Evolutionary conservation across 2,888 invertebrate genomes (phyloP), one percentile per base, ranked within the genome.

Genomic region (Epirrhoe alternata): DNA sequence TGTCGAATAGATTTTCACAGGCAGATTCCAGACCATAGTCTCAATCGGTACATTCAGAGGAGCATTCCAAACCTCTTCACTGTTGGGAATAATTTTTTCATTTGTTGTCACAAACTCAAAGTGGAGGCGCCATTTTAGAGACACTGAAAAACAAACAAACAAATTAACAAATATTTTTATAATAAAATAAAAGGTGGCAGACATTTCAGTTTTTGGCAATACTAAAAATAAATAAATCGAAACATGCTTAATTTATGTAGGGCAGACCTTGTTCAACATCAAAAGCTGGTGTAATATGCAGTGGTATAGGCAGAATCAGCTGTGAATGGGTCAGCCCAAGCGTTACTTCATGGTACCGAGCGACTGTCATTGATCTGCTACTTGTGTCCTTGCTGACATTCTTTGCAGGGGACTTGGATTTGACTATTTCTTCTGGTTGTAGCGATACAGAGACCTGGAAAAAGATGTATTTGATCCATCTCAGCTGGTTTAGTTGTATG

Each of bases 11-110:
- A 99, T 95, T 81, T 97, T 97, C 61, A 99, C 96, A 0, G 99
- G 99, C 61, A 99, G 94, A 90, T 99, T 98, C 99, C 99, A 99
- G 12, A 98, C 97, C 98, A 99, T 99, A 0, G 99, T 99, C 90
- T 99, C 99, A 66, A 99, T 98, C 10, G 97, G 96, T 35, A 99
- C 94, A 72, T 96, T 96, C 1, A 96, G 92, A 0, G 99, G 98
- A 0, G 97, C 98, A 78, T 96, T 96, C 96, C 98, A 98, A 45
- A 94, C 95, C 31, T 94, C 94, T 65, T 94, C 94, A 54, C 85
- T 81, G 5, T 95, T 94, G 31, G 95, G 94, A 68, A 94, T 91
- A 58, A 96, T 91, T 61, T 94, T 94, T 79, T 96, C 96, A 84
- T 95, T 94, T 68, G 97, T 97, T 0, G 97, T 98, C 0, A 98